Percentiles rank a stretch among this genome's conserved stretches.
Evolutionary conservation across 2,113 vertebrate genomes (phyloP).

Genomic region (Acrocephalus arundinaceus): DNA sequence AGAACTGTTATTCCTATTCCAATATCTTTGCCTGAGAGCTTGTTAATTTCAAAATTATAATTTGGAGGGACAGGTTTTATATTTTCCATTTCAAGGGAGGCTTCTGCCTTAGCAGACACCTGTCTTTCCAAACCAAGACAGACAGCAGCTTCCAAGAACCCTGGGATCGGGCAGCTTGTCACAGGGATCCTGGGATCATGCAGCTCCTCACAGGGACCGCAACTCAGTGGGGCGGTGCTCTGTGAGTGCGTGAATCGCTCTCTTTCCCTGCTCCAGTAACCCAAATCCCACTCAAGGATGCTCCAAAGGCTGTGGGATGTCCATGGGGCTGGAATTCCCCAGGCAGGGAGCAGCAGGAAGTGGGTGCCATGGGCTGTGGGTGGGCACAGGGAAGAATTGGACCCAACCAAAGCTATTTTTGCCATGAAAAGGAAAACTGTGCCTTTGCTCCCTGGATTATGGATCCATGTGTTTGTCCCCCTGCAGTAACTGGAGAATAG

Average conservation of each 20-base stretch:
- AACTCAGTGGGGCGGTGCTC: fast-evolving
- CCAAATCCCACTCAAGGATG: fast-evolving
- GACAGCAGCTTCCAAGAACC: background rate
- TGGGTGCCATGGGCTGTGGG: background rate
- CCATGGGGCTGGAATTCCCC: background rate
- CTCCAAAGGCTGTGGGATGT: background rate
- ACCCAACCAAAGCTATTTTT: constrained; percentile 25
- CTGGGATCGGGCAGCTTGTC: background rate
- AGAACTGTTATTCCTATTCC: no score
- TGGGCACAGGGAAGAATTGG: background rate
- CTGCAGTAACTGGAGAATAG: constrained; percentile 72
- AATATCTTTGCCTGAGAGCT: no score
- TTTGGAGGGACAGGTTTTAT: no score
- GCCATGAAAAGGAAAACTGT: background rate
- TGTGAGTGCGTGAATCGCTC: fast-evolving
- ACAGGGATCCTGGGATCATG: no score
- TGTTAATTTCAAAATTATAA: no score
- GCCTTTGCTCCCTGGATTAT: constrained; percentile 48
- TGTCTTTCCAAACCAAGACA: no score
- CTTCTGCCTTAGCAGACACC: no score
- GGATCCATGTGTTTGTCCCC: constrained; percentile 42
- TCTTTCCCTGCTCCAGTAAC: background rate
- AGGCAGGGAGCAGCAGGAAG: background rate
- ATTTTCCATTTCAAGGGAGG: no score
- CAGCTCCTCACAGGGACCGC: background rate